These are phyloP conservation scores for Tipula lateralis DNA, from an alignment of 2,888 invertebrate genomes.

Conservation along the genomic window DNA sequence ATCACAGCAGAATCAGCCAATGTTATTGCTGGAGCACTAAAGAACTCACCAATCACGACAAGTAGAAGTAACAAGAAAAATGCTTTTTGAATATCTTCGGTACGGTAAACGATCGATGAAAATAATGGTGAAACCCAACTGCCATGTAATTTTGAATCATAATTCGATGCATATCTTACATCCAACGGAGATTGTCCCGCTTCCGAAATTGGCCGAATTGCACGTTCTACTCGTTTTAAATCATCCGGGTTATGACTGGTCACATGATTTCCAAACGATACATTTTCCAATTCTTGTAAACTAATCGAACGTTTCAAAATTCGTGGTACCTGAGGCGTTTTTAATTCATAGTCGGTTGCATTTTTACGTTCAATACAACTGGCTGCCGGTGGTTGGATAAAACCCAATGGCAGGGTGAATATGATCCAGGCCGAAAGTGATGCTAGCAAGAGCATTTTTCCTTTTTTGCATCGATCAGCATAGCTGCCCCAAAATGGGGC, in stretches of 20 bases:
- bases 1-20: constrained; percentile 90
- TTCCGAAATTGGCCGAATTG: constrained; percentile 41
- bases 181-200: constrained; percentile 68
- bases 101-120: constrained; percentile 87
- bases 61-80: constrained; percentile 90
- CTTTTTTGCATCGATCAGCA: constrained; percentile 85
- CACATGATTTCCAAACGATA: constrained; percentile 31
- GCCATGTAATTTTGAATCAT: constrained; percentile 61
- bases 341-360: constrained; percentile 60
- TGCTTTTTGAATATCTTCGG: constrained; percentile 83
- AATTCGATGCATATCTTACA: constrained; percentile 71
- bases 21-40: constrained; percentile 92
- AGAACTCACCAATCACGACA: constrained; percentile 95
- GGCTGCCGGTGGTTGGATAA: constrained; percentile 89
- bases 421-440: constrained; percentile 94
- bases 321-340: constrained; percentile 52
- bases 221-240: constrained; percentile 40
- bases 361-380: constrained; percentile 71
- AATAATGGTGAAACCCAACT: constrained; percentile 86
- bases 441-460: constrained; percentile 79
- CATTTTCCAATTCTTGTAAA: constrained; percentile 41
- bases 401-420: constrained; percentile 92
- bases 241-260: background rate
- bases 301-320: constrained; percentile 51
- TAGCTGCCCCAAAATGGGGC: constrained; percentile 98